Base-by-base conservation (phyloP, 1,140 invertebrate species). In the Babylonia areolata region DNA sequence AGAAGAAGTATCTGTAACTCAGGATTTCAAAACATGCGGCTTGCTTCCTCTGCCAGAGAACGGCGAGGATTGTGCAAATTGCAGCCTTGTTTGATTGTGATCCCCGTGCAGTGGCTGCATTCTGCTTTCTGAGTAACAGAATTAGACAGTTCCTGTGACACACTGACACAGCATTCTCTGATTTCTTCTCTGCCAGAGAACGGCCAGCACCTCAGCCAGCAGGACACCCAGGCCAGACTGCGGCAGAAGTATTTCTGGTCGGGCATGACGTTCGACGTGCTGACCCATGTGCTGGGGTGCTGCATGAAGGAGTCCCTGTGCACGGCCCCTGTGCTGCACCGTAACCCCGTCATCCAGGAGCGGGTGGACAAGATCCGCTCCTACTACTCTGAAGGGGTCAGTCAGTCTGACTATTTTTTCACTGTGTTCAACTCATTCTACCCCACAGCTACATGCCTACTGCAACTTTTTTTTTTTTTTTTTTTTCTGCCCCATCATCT, bases 331-430 rank as follows among this genome's bases (percentile, higher is more conserved):
- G 54, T 71, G 20, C 84, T 58, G 51, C 79, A 81, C 51, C 75
- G 35, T 31, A 87, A 87, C 77, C 77, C 83, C 23, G 15, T 69
- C 46, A 79, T 85, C 37, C 83, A 87, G 46, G 87, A 89, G 28
- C 46, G 85, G 46, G 81, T 88, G 31, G 80, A 86, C 1, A 89
- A 88, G 42, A 78, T 88, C 69, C 85, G 84, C 11, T 81, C 86
- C 31, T 87, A 81, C 64, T 87, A 85, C 77, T 42, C 28, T 6
- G 42, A 80, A 40, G 80, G 42, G 71, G 75, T 87, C 28, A n/a
- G n/a, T n/a, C n/a, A 64, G 58, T 23, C 23, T 23, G 9, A 17
- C 17, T 17, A 51, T 51, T 51, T n/a, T n/a, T n/a, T n/a, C n/a
- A n/a, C n/a, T n/a, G n/a, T n/a, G n/a, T n/a, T n/a, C n/a, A n/a